Evolutionary conservation across 2,113 vertebrate genomes (phyloP).

Genomic region (Barbus barbus): DNA sequence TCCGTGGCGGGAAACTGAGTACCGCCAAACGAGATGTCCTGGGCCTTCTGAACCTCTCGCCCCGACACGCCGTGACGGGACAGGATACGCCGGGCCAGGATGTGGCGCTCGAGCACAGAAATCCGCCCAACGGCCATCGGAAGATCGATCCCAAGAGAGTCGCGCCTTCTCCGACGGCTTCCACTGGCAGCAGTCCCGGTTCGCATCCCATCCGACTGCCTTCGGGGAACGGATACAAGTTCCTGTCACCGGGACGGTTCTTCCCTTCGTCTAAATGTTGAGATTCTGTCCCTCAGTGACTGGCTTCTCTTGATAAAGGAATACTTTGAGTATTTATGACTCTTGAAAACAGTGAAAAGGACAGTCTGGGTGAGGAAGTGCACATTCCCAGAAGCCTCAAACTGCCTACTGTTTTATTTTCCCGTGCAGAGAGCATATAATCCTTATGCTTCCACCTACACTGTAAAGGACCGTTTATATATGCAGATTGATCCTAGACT

Average conservation of each 20-base stretch:
- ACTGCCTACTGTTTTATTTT: constrained; percentile 55
- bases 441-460: constrained; percentile 64
- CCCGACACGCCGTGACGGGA: constrained; percentile 76
- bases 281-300: constrained; percentile 35
- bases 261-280: constrained; percentile 96
- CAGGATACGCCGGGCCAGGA: constrained; percentile 70
- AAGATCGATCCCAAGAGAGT: constrained; percentile 69
- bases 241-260: constrained; percentile 87
- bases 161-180: constrained; percentile 62
- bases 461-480: constrained; percentile 59
- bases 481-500: constrained; percentile 53
- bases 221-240: constrained; percentile 88
- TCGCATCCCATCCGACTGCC: constrained; percentile 77
- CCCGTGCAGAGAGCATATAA: constrained; percentile 59
- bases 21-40: constrained; percentile 87
- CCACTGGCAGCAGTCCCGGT: constrained; percentile 64
- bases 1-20: constrained; percentile 76
- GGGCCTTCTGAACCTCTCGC: constrained; percentile 88
- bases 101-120: constrained; percentile 62
- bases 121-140: constrained; percentile 80
- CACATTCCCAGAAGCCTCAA: constrained; percentile 41
- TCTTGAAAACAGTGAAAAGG: constrained; percentile 57
- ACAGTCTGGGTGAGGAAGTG: constrained; percentile 40
- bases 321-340: constrained; percentile 42
- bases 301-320: constrained; percentile 11